phyloP scores from a whole-genome alignment of 2,888 invertebrate genomes.

The Exocentrus adspersus region DNA sequence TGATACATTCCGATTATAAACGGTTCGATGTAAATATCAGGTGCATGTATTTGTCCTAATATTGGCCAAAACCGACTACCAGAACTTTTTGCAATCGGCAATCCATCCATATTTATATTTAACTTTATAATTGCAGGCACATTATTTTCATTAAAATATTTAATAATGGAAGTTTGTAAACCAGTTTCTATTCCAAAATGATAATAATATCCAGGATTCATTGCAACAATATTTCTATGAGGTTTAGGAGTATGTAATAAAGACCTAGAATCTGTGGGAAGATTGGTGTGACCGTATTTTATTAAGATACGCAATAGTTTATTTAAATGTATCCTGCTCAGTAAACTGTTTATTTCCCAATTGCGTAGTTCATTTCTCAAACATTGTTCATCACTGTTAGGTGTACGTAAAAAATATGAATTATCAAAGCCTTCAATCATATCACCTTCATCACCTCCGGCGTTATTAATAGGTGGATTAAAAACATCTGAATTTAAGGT shows the following conservation, averaged over 20 bases:
- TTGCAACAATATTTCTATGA: neutral
- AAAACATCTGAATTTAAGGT: no score
- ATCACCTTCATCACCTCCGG: no score
- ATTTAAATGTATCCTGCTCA: neutral
- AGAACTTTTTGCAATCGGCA: neutral
- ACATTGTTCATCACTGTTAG: no score
- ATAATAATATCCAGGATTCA: slow-evolving; percentile 1
- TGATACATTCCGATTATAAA: neutral
- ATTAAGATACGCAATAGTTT: neutral
- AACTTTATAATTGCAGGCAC: neutral
- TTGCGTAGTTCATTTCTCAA: neutral
- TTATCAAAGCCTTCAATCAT: no score
- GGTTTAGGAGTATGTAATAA: neutral
- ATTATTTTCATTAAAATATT: neutral
- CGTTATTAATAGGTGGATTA: no score
- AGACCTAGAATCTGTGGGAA: neutral
- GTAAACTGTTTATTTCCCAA: neutral
- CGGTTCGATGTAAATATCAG: slow-evolving; percentile 31
- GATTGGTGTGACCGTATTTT: neutral
- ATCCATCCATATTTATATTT: slow-evolving; percentile 1
- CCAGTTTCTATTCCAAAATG: neutral
- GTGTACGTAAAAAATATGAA: no score
- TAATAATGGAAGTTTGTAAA: neutral
- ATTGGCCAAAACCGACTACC: slow-evolving; percentile 6
- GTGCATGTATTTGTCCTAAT: slow-evolving; percentile 25